Evolutionary conservation across 1,140 invertebrate genomes (phyloP).

Genomic region (Tyrophagus putrescentiae): DNA sequence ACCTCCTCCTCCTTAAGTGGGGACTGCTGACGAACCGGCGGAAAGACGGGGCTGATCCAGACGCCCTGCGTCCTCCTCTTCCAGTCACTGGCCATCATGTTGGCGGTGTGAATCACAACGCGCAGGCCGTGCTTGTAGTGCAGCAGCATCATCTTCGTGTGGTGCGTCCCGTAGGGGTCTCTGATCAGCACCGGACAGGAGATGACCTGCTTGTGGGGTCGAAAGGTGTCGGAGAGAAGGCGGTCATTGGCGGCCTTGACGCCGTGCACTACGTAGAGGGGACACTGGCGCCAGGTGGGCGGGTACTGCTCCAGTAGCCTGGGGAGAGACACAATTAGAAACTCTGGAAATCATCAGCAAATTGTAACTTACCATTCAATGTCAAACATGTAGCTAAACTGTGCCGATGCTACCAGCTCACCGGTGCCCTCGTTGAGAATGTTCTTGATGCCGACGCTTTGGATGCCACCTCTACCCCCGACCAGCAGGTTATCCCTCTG

Average conservation of each 20-base stretch:
- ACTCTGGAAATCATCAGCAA: constrained; percentile 36
- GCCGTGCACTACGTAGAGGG: constrained; percentile 19
- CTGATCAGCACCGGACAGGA: constrained; percentile 15
- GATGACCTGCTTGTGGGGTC: neutral
- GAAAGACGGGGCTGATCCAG: constrained; percentile 71
- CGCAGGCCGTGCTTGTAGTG: constrained; percentile 64
- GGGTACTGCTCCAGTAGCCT: constrained; percentile 46
- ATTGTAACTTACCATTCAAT: constrained; percentile 46
- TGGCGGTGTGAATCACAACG: constrained; percentile 78
- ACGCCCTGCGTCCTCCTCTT: constrained; percentile 78
- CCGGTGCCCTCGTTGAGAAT: constrained; percentile 22
- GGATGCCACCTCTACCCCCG: no score
- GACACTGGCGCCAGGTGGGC: constrained; percentile 30
- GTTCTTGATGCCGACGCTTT: constrained; percentile 32
- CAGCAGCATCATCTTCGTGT: constrained; percentile 67
- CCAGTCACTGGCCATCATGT: constrained; percentile 81
- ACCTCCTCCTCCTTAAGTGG: constrained; percentile 44
- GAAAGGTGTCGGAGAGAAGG: neutral
- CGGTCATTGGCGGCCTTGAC: constrained; percentile 13
- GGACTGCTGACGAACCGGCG: constrained; percentile 39
- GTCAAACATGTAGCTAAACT: constrained; percentile 86
- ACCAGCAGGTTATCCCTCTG: constrained; percentile 29
- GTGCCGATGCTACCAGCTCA: constrained; percentile 31
- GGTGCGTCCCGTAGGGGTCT: constrained; percentile 27
- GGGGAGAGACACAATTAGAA: neutral